Evolutionary conservation across 2,888 invertebrate species (phyloP).

Genomic region (Philereme transversata): DNA sequence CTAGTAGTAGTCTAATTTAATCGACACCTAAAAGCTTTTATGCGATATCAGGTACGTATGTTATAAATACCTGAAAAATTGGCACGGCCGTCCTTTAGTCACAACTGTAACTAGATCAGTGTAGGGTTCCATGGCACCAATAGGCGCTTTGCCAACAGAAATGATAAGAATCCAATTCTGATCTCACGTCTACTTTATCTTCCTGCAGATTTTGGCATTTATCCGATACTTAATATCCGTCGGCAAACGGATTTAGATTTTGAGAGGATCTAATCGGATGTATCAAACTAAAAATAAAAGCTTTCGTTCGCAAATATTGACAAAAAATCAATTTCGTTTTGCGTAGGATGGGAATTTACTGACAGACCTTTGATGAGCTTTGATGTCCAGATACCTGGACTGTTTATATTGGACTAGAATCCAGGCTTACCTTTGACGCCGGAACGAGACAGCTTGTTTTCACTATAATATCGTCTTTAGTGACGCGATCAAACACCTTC

Average conservation of each 20-base stretch:
- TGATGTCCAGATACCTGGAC: conserved; percentile 48
- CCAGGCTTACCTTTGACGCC: conserved; percentile 36
- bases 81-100: conserved; percentile 17
- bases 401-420: conserved; percentile 52
- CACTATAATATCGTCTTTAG: conserved; percentile 37
- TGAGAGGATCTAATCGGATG: background rate
- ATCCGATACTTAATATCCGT: conserved; percentile 12
- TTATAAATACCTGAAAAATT: conserved; percentile 14
- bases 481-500: conserved; percentile 34
- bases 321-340: conserved; percentile 18
- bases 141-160: conserved; percentile 18
- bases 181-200: conserved; percentile 9
- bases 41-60: background rate
- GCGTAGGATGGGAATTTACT: conserved; percentile 14
- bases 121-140: conserved; percentile 5
- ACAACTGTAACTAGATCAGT: conserved; percentile 13
- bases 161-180: conserved; percentile 18
- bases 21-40: conserved; percentile 1
- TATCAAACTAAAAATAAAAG: conserved; percentile 5
- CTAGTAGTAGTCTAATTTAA: background rate
- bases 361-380: conserved; percentile 32
- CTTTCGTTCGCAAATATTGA: conserved; percentile 5
- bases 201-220: conserved; percentile 12
- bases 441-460: conserved; percentile 47
- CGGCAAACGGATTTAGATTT: conserved; percentile 14